Base-by-base conservation (phyloP, 2,888 invertebrate species). In the Campoletis raptor region DNA sequence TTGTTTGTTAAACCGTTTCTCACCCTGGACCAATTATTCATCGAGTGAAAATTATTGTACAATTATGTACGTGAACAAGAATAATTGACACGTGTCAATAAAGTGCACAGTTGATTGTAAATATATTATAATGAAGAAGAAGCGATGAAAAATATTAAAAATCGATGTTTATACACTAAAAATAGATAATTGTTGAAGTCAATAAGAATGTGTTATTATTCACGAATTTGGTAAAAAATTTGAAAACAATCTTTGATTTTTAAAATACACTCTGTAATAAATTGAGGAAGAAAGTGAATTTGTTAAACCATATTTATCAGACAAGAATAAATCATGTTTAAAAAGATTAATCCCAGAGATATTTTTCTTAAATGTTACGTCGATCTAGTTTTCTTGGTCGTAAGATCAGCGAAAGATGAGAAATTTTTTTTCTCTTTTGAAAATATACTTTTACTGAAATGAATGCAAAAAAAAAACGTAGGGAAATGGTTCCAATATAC, bases 121-220 rank as follows among this genome's bases (percentile, higher is more conserved):
- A 85, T 73, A 81, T 64, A 30, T 57, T 61, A 67, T 42, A 64
- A 74, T 54, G 52, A 57, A 67, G 57, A 67, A 45, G 64, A 7
- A 54, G 5, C 15, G 8, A 40, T n/a, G 54, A 61, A 9, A n/a
- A 10, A 24, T 15, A 45, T 57, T 9, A 45, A 48, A 61, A 61
- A 37, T 18, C 21, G 37, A 54, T 21, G 21, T 57, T 21, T 2
- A 57, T 9, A 57, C 18, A 48, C 15, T 48, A 18, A 48, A 18
- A 15, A 18, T 15, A 15, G 5, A 48, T 48, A 48, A 10, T 48
- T 48, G 5, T 15, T 18, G 15, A 48, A 48, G 48, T 18, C 15
- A 18, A 48, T 48, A 15, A 48, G 5, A 18, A n/a, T 48, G 15
- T 0, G 48, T 18, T 48, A 18, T 48, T 0, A 18, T 48, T 45